These are phyloP conservation scores for Tinamus major DNA, from an alignment of 2,797 vertebrate genomes.

Conservation along the genomic window DNA sequence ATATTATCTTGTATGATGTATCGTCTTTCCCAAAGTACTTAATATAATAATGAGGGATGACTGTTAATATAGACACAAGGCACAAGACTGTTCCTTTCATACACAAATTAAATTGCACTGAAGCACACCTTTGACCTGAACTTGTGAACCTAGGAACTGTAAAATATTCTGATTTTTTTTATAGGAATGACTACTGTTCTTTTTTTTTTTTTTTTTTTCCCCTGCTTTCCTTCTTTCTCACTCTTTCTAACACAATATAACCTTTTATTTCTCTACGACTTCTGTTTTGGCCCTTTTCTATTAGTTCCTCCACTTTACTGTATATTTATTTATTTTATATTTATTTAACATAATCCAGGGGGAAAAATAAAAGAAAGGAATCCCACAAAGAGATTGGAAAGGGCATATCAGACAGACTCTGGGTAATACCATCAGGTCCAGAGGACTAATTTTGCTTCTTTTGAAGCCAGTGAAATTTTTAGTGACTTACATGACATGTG, in stretches of 20 bases:
- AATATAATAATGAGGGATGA: conserved; percentile 58
- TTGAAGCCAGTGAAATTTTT: not conserved
- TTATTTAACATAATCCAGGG: not conserved
- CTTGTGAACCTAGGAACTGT: conserved; percentile 40
- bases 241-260: not conserved
- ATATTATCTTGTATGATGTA: conserved; percentile 52
- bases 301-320: not conserved
- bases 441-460: not conserved
- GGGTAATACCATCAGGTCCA: not conserved
- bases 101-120: conserved; percentile 21
- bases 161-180: conserved; percentile 36
- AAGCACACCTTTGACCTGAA: conserved; percentile 58
- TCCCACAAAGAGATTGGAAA: not conserved
- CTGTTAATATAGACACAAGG: conserved; percentile 13
- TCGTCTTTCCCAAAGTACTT: conserved; percentile 49
- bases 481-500: not conserved
- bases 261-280: not conserved
- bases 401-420: not conserved
- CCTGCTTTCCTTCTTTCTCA: not conserved
- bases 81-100: conserved; percentile 20
- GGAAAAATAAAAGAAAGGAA: fast-evolving
- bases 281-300: not conserved
- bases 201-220: not conserved
- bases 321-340: not conserved
- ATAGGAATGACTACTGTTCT: not conserved